Evolutionary conservation across 2,888 invertebrate genomes (phyloP).

Genomic region (Eurytoma californica): DNA sequence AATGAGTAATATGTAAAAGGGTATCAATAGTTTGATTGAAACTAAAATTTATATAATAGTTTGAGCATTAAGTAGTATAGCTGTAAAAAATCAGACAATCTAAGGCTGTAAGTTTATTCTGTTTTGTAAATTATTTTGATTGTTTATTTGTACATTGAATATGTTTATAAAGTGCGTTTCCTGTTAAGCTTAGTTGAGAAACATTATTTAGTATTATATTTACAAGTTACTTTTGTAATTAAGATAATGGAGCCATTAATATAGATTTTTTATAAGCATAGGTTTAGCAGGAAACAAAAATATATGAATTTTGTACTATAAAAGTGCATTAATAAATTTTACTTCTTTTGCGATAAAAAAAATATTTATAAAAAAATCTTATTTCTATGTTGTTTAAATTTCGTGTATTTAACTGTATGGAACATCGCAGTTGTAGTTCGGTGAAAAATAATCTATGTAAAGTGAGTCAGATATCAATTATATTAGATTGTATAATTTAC

Average conservation of each 20-base stretch:
- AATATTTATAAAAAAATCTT: constrained; percentile 32
- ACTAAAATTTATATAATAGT: constrained; percentile 23
- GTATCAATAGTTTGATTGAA: background rate
- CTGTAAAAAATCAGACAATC: background rate
- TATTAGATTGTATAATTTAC: constrained; percentile 41
- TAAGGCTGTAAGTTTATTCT: constrained; percentile 34
- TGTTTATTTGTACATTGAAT: constrained; percentile 39
- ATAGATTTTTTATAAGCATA: constrained; percentile 19
- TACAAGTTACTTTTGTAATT: constrained; percentile 30
- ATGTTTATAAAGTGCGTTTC: constrained; percentile 17
- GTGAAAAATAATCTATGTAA: constrained; percentile 19
- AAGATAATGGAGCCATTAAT: constrained; percentile 5
- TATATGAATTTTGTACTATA: constrained; percentile 9
- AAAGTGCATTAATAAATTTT: constrained; percentile 15
- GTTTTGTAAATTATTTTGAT: constrained; percentile 34
- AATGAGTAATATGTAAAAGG: too few species aligned
- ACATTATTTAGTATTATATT: constrained; percentile 27
- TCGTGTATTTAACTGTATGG: constrained; percentile 37
- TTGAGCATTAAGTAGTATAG: background rate
- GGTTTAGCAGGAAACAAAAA: constrained; percentile 22
- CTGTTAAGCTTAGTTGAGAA: constrained; percentile 15
- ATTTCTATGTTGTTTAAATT: constrained; percentile 33
- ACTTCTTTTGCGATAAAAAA: constrained; percentile 23
- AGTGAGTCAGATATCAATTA: constrained; percentile 32
- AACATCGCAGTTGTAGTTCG: constrained; percentile 14